These are phyloP conservation scores for Ammospiza nelsoni DNA, from an alignment of 2,113 vertebrate species.

Conservation along the genomic window DNA sequence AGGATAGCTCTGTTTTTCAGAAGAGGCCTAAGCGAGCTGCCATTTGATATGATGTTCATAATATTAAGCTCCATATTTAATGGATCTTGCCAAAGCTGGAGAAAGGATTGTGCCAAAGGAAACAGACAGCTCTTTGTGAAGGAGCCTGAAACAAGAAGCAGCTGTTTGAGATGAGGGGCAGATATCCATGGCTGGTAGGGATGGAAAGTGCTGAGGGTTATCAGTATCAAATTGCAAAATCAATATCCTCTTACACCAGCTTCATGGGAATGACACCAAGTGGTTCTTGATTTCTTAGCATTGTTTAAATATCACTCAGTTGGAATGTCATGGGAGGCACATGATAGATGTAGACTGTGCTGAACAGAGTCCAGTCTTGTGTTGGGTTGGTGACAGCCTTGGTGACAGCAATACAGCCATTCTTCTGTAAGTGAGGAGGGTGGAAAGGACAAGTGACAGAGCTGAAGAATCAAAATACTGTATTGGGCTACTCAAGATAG, in stretches of 20 bases:
- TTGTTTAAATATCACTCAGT: slow-evolving; percentile 16
- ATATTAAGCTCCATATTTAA: neutral
- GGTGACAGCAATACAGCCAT: neutral
- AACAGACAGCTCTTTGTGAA: neutral
- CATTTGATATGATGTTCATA: neutral
- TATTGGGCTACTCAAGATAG: neutral
- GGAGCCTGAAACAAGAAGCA: neutral
- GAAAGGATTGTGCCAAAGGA: neutral
- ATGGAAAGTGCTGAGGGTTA: neutral
- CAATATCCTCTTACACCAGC: slow-evolving; percentile 38
- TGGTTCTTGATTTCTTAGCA: slow-evolving; percentile 41
- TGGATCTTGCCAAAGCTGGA: neutral
- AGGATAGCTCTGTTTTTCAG: neutral
- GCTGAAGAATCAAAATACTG: neutral
- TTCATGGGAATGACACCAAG: slow-evolving; percentile 34
- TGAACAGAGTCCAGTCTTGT: neutral
- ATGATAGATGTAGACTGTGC: neutral
- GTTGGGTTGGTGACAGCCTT: neutral
- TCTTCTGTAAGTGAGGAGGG: neutral
- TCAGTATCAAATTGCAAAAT: slow-evolving; percentile 48
- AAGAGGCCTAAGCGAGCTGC: neutral
- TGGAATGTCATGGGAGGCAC: slow-evolving; percentile 15
- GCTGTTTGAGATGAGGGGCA: neutral
- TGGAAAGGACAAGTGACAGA: neutral
- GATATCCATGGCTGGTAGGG: neutral